Percentiles rank a stretch among this genome's conserved stretches.
Conservation (phyloP, 2,888 invertebrate species). For the Epinotia bilunana region DNA sequence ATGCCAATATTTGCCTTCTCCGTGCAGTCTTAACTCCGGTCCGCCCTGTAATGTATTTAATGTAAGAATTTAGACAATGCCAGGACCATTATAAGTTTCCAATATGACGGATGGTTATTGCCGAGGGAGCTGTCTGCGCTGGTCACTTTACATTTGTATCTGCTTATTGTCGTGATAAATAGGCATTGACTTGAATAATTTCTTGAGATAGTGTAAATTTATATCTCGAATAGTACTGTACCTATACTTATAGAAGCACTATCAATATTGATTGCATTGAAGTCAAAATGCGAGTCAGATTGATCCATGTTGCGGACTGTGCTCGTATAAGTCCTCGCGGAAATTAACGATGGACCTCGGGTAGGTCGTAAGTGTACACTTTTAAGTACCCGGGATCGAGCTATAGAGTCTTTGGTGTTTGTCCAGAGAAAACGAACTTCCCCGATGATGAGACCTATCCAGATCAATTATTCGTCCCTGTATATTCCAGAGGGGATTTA, state of each 20-base stretch:
- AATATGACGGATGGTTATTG: constrained; percentile 47
- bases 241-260: not conserved
- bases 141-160: constrained; percentile 46
- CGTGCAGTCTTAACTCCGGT: constrained; percentile 25
- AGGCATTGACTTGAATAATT: constrained; percentile 25
- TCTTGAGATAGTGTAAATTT: constrained; percentile 24
- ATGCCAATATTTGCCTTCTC: constrained; percentile 32
- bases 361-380: no score
- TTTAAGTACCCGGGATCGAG: no score
- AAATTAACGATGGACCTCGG: no score
- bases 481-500: no score
- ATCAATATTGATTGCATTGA: no score
- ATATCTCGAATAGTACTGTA: constrained; percentile 18
- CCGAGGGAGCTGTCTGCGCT: constrained; percentile 37
- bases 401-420: no score
- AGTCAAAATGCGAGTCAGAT: no score
- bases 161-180: constrained; percentile 40
- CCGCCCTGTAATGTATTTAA: constrained; percentile 51
- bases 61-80: constrained; percentile 60
- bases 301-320: no score
- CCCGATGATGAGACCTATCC: no score
- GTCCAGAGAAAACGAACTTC: no score
- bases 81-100: constrained; percentile 50
- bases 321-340: no score
- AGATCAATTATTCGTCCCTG: no score